These are phyloP conservation scores for Caerostris extrusa DNA, from an alignment of 1,140 invertebrate species.

Conservation along the genomic window DNA sequence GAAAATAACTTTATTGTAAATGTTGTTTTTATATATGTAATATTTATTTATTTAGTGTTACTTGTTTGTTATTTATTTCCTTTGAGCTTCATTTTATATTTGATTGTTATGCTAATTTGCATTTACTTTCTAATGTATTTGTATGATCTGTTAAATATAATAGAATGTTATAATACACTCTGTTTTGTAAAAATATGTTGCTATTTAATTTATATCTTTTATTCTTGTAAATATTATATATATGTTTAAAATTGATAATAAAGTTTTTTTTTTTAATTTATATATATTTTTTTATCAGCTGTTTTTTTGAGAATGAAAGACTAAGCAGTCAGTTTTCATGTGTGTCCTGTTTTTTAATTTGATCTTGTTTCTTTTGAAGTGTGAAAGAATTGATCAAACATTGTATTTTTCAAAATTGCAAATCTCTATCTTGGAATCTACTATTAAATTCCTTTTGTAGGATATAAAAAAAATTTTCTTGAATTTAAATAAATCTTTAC, in stretches of 20 bases:
- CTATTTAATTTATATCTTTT: constrained; percentile 12
- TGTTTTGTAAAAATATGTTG: not conserved
- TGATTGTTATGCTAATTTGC: not conserved
- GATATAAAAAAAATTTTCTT: too few species aligned
- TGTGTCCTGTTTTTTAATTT: too few species aligned
- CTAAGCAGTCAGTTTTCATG: too few species aligned
- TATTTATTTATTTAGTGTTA: not conserved
- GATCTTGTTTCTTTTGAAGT: too few species aligned
- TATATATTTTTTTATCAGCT: too few species aligned
- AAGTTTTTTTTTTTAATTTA: not conserved
- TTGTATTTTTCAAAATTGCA: too few species aligned
- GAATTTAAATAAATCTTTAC: too few species aligned
- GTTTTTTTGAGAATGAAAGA: too few species aligned
- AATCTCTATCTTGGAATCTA: too few species aligned
- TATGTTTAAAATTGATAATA: not conserved
- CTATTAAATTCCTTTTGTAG: too few species aligned
- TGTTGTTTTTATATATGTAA: not conserved
- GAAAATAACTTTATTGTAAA: not conserved
- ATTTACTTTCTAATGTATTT: not conserved
- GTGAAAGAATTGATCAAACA: too few species aligned
- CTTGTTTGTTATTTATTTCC: not conserved
- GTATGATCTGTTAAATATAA: not conserved
- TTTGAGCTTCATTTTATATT: not conserved
- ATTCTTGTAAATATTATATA: constrained; percentile 6
- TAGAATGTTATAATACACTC: not conserved